Evolutionary conservation across 2,797 vertebrate species (phyloP), one percentile per base, ranked within the genome.

Genomic region (Emydoidea blandingii): DNA sequence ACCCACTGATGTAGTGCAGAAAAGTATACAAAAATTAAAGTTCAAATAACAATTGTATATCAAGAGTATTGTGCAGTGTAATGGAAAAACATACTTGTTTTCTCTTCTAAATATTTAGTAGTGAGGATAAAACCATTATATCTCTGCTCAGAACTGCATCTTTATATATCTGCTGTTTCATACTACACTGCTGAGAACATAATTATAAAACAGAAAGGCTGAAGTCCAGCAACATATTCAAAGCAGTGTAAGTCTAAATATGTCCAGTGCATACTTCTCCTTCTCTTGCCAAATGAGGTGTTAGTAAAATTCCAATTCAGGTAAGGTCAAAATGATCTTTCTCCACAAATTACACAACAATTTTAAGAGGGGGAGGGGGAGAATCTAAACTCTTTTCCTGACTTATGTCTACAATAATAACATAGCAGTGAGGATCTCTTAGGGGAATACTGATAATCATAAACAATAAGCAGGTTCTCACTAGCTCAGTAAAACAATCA

Each of bases 301-400:
- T 79, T 72, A 84, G 94, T 95, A 94, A 92, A 95, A 95, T 94
- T 93, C 83, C 88, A 96, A 89, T 93, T 97, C 86, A 87, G 0
- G 3, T 68, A 97, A 97, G 76, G 93, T 96, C 90, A 53, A 81
- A 94, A 95, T 52, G 87, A 95, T 68, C 84, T 84, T 23, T 83
- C 53, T 93, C 83, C 81, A 87, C 72, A 91, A 96, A 95, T 89
- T 89, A 37, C 62, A 91, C 15, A 1, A 6, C 1, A 2, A 53
- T 90, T 94, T 95, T 65, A 72, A 94, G 90, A 88, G 68, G 88
- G 2, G 34, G 76, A 52, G 85, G 81, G 54, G 85, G 9, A 86
- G 15, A 85, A 89, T 54, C n/a, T 1, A 1, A 31, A 1, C 3
- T 23, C 5, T 94, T 19, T 76, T 79, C 76, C 87, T 91, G 62